phyloP scores from a whole-genome alignment of 2,797 vertebrate genomes.

The Acropternis orthonyx region DNA sequence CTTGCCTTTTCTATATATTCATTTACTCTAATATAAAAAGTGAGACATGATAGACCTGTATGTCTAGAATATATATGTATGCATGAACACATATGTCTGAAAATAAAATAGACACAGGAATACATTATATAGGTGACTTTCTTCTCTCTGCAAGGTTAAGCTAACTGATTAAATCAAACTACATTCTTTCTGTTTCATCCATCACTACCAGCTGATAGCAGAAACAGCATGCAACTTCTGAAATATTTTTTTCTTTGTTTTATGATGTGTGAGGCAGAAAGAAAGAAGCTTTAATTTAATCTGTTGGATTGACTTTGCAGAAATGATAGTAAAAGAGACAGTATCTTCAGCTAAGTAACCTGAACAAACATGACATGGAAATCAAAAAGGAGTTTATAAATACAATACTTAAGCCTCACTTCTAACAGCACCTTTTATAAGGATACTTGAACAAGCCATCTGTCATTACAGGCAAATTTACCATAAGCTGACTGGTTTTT shows the following conservation, averaged over 20 bases:
- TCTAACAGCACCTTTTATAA: not conserved
- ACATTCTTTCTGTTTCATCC: slow-evolving; percentile 31
- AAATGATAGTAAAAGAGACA: not conserved
- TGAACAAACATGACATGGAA: slow-evolving; percentile 32
- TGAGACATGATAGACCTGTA: not conserved
- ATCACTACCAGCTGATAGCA: slow-evolving; percentile 39
- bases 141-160: slow-evolving; percentile 44
- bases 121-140: slow-evolving; percentile 18
- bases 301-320: slow-evolving; percentile 27
- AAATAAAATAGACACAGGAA: slow-evolving; percentile 31
- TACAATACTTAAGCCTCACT: not conserved
- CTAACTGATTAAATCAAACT: slow-evolving; percentile 42
- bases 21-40: not conserved
- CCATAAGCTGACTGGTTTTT: not conserved
- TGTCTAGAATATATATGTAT: slow-evolving; percentile 1
- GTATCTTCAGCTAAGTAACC: slow-evolving; percentile 28
- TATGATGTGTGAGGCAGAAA: slow-evolving; percentile 29
- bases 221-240: slow-evolving; percentile 7
- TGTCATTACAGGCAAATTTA: not conserved
- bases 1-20: not conserved
- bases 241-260: slow-evolving; percentile 1
- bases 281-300: slow-evolving; percentile 46
- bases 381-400: slow-evolving; percentile 35
- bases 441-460: not conserved
- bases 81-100: not conserved